phyloP scores from a whole-genome alignment of 1,140 invertebrate genomes.

The Zaprionus tsacasi region DNA sequence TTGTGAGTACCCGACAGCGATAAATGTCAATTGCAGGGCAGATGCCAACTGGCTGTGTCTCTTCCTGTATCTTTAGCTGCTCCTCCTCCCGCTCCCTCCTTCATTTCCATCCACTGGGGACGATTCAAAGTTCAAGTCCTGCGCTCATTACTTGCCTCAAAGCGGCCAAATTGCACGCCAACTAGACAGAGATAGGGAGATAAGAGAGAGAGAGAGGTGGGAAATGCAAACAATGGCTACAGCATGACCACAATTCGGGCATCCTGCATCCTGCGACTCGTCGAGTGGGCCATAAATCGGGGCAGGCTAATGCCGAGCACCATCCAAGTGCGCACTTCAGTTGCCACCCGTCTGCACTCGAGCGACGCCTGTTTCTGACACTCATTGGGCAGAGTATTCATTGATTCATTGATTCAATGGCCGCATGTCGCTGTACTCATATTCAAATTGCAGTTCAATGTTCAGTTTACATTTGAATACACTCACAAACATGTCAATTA shows the following conservation, averaged over 20 bases:
- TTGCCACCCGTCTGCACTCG: conserved; percentile 14
- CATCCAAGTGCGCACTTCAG: conserved; percentile 53
- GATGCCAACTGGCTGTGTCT: conserved; percentile 18
- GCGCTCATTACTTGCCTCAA: conserved; percentile 50
- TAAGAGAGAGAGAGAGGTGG: not conserved
- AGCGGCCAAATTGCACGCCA: conserved; percentile 26
- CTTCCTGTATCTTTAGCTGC: not conserved
- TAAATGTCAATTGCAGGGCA: conserved; percentile 75
- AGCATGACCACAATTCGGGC: conserved; percentile 19
- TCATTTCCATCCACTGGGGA: not conserved
- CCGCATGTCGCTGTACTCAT: conserved; percentile 29
- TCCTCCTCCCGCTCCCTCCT: not conserved
- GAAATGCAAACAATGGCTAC: conserved; percentile 54
- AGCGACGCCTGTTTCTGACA: conserved; percentile 59
- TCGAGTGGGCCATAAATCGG: conserved; percentile 72
- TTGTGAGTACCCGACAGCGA: conserved; percentile 59
- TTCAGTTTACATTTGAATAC: conserved; percentile 22
- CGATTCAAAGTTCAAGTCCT: conserved; percentile 51
- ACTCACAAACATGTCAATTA: conserved; percentile 23
- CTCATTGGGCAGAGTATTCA: conserved; percentile 37
- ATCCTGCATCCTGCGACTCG: conserved; percentile 21
- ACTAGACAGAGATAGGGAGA: conserved; percentile 1
- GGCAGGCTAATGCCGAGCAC: conserved; percentile 54
- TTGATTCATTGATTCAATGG: conserved; percentile 15
- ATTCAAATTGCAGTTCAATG: conserved; percentile 48